Conservation (phyloP, 2,797 vertebrate species). For the Syndactyla subalaris region DNA sequence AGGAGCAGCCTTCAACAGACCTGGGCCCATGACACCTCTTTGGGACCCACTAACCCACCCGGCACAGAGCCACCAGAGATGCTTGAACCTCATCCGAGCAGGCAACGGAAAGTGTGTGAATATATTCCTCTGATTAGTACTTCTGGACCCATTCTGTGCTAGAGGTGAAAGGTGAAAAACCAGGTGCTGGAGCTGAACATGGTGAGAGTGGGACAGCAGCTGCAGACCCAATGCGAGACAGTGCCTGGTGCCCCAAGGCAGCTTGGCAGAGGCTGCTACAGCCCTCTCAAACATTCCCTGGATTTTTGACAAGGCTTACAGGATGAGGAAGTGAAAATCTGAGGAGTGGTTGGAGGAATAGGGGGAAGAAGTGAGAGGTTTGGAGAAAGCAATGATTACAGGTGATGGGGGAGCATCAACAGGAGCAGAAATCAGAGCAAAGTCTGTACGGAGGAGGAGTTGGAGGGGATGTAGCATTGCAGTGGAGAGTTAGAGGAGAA, state of each 20-base stretch:
- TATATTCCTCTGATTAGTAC: not conserved
- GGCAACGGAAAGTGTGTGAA: not conserved
- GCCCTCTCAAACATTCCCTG: not conserved
- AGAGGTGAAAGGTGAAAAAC: not conserved
- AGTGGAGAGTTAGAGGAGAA: not conserved
- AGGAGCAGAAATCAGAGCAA: not conserved
- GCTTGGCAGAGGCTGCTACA: not conserved
- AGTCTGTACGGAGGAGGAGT: not conserved
- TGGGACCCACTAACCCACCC: not conserved
- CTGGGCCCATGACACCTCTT: not conserved
- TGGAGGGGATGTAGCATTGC: not conserved
- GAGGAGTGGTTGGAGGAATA: not conserved
- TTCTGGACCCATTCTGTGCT: not conserved
- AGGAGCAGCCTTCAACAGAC: not conserved
- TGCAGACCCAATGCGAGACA: not conserved
- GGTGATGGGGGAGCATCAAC: not conserved
- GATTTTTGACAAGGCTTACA: not conserved
- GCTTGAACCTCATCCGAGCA: accelerated
- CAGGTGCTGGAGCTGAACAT: not conserved
- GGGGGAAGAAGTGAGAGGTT: not conserved
- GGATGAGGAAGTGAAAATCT: not conserved
- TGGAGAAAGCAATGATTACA: not conserved
- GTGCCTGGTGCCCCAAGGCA: not conserved
- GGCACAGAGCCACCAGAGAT: not conserved
- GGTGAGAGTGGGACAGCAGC: not conserved